These are phyloP conservation scores for Tenebrio molitor DNA, from an alignment of 1,140 invertebrate genomes.

Conservation along the genomic window DNA sequence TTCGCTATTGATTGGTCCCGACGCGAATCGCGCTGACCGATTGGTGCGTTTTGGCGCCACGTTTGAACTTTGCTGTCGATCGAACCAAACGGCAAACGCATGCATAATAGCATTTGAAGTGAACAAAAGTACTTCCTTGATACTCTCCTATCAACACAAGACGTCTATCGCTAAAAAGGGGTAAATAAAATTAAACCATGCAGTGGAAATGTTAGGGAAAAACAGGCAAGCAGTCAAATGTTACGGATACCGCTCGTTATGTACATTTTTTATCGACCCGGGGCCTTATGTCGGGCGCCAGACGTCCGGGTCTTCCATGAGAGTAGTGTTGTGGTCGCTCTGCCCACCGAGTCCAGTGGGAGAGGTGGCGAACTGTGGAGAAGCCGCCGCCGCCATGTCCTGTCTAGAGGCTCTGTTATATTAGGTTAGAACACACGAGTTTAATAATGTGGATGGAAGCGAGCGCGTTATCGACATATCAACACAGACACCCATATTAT, in stretches of 20 bases:
- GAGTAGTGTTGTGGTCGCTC: conserved; percentile 80
- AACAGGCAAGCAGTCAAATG: conserved; percentile 39
- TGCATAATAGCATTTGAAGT: no score
- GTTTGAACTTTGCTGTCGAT: no score
- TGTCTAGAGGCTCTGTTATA: conserved; percentile 81
- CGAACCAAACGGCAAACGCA: no score
- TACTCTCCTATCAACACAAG: not conserved
- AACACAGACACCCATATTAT: not conserved
- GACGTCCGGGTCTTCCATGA: conserved; percentile 91
- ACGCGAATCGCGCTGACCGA: no score
- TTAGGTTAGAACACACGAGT: conserved; percentile 20
- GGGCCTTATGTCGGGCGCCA: conserved; percentile 87
- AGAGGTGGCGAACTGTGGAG: conserved; percentile 73
- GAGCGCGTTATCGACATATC: not conserved
- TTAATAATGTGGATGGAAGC: conserved; percentile 9
- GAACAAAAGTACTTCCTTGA: no score
- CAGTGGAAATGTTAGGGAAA: conserved; percentile 7
- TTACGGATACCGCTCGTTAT: conserved; percentile 4
- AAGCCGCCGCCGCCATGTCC: conserved; percentile 86
- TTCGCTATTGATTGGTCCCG: no score
- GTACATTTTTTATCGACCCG: conserved; percentile 14
- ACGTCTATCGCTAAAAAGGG: conserved; percentile 29
- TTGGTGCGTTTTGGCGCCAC: no score
- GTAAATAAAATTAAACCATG: conserved; percentile 14
- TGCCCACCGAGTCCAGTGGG: conserved; percentile 71